These are phyloP conservation scores for Geotrypetes seraphini DNA, from an alignment of 2,797 vertebrate genomes.

Conservation along the genomic window DNA sequence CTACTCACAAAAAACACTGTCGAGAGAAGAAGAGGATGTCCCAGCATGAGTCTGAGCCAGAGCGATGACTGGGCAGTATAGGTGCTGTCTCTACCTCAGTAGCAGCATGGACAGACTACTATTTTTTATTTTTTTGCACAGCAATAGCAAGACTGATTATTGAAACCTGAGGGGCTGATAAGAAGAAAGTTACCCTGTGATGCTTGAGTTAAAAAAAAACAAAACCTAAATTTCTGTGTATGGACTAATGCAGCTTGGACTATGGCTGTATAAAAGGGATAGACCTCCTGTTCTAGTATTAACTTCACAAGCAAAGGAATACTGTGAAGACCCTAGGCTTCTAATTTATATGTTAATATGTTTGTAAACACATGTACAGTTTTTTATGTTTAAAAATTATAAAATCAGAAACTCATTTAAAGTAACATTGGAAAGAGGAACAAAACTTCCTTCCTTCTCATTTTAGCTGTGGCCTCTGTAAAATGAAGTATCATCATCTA, in stretches of 20 bases:
- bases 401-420: slow-evolving; percentile 51
- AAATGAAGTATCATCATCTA: background rate
- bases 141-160: slow-evolving; percentile 38
- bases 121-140: slow-evolving; percentile 43
- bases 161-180: slow-evolving; percentile 43
- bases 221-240: no score
- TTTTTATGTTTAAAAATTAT: slow-evolving; percentile 50
- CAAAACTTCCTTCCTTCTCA: background rate
- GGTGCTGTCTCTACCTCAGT: slow-evolving; percentile 6
- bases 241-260: slow-evolving; percentile 35
- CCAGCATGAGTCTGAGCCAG: slow-evolving; percentile 85
- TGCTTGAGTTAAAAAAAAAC: slow-evolving; percentile 34
- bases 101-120: slow-evolving; percentile 26
- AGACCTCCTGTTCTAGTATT: slow-evolving; percentile 42
- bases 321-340: slow-evolving; percentile 48
- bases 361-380: slow-evolving; percentile 76
- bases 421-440: slow-evolving; percentile 40
- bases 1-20: slow-evolving; percentile 96
- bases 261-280: slow-evolving; percentile 44
- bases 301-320: slow-evolving; percentile 51
- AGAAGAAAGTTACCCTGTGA: slow-evolving; percentile 31
- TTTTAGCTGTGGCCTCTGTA: background rate
- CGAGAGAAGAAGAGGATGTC: slow-evolving; percentile 85
- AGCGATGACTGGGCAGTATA: slow-evolving; percentile 69
- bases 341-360: slow-evolving; percentile 70